phyloP scores from a whole-genome alignment of 2,888 invertebrate species.

The Zhuqinia jingwanae region DNA sequence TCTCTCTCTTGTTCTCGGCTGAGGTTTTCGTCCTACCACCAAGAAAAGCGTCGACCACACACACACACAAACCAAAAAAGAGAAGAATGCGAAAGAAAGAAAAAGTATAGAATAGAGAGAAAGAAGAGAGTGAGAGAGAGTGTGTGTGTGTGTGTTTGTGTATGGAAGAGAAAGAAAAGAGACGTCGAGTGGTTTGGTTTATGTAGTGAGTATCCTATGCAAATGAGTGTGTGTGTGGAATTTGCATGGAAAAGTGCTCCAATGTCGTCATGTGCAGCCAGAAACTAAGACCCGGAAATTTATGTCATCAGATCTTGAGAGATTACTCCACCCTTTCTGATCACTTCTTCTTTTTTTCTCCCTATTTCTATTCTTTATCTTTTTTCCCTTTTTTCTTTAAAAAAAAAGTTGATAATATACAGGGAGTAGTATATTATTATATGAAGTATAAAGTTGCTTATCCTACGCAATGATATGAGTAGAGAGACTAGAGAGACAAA shows the following conservation, averaged over 20 bases:
- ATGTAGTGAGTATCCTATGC: conserved; percentile 78
- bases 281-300: conserved; percentile 79
- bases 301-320: conserved; percentile 80
- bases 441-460: neutral
- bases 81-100: conserved; percentile 41
- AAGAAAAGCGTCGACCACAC: conserved; percentile 20
- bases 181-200: conserved; percentile 73
- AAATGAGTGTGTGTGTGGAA: conserved; percentile 80
- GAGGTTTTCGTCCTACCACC: conserved; percentile 31
- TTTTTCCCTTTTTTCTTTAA: conserved; percentile 40
- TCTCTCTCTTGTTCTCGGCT: conserved; percentile 1
- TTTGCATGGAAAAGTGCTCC: conserved; percentile 80
- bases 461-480: neutral
- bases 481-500: conserved; percentile 50
- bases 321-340: conserved; percentile 79
- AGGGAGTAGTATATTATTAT: neutral
- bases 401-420: neutral
- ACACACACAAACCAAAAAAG: conserved; percentile 38
- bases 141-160: conserved; percentile 19
- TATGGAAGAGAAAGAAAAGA: conserved; percentile 57
- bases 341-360: conserved; percentile 73
- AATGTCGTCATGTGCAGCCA: conserved; percentile 79
- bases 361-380: conserved; percentile 28
- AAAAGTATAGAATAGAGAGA: conserved; percentile 8
- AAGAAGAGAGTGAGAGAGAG: conserved; percentile 43